Evolutionary conservation across 2,888 invertebrate genomes (phyloP), one percentile per base, ranked within the genome.

Genomic region (Mesochorus sp.): DNA sequence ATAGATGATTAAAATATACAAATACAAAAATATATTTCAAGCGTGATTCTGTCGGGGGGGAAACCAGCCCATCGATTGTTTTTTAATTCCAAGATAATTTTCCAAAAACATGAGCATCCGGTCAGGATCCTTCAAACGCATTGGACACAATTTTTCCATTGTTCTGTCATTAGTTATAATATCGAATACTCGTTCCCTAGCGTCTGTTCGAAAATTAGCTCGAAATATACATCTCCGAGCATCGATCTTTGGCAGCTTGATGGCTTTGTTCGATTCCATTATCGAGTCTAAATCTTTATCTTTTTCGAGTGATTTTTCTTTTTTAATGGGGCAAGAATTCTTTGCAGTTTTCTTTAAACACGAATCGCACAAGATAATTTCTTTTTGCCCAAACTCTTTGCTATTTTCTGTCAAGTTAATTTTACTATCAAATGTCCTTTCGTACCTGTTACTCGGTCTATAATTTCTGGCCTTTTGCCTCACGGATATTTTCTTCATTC

Each of bases 361-460:
- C 12, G 31, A 19, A 51, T 68, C 57, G 53, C 74, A 75, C 8
- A 79, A 12, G 5, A 19, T 57, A n/a, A n/a, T 21, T 17, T 76
- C 61, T 31, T 24, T 44, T 10, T 19, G 14, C 3, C 17, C 14
- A 6, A 61, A 47, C 34, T 51, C 10, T 51, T 42, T 28, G 0
- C 68, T 31, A n/a, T 42, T 14, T 19, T 17, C 66, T 28, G 57
- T 31, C 34, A 55, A 8, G 61, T 73, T 70, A 10, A 61, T 53
- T 71, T 74, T 42, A 39, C 49, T 42, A 51, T 8, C 53, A 26
- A 57, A 26, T 14, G 42, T 44, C 2, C 42, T 34, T n/a, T 39
- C 74, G 51, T 90, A 90, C 89, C 88, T 89, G 82, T 86, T 88
- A 71, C 83, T 85, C 6, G 89, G 88, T 70, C 81, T 87, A 61